A percentile compares a stretch with the other conserved stretches of the same genome.
Evolutionary conservation across 2,888 invertebrate species (phyloP).

Genomic region (Omphaloscelis lunosa): DNA sequence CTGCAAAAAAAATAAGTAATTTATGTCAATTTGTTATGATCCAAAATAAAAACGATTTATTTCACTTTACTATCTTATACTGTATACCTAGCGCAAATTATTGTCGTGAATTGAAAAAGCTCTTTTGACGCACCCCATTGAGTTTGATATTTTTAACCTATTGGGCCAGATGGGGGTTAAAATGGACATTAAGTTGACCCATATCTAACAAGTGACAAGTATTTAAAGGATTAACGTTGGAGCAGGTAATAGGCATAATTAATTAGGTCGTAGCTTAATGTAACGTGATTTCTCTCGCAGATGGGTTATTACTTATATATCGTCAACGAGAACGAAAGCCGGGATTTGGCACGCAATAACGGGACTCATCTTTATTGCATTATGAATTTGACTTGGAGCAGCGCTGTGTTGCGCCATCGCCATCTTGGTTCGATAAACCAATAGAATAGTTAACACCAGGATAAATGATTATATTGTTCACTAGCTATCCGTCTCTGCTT

Average conservation of each 20-base stretch:
- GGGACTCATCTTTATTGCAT: not conserved
- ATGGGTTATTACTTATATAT: not conserved
- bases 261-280: slow-evolving; percentile 1
- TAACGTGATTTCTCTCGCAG: not conserved
- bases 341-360: not conserved
- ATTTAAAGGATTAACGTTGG: not conserved
- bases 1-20: too few relatives aligned
- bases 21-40: too few relatives aligned
- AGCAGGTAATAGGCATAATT: slow-evolving; percentile 2
- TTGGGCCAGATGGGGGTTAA: not conserved
- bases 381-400: not conserved
- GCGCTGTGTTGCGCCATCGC: not conserved
- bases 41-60: too few relatives aligned
- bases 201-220: not conserved
- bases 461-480: too few relatives aligned
- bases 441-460: too few relatives aligned
- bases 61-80: too few relatives aligned
- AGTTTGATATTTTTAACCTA: not conserved
- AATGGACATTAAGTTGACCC: not conserved
- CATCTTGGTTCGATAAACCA: too few relatives aligned
- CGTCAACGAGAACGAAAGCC: not conserved
- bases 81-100: not conserved
- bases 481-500: too few relatives aligned
- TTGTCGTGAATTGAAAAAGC: not conserved
- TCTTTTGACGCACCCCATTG: not conserved